Evolutionary conservation across 2,113 vertebrate species (phyloP), one percentile per base, ranked within the genome.

Genomic region (Paraplagusia blochii): DNA sequence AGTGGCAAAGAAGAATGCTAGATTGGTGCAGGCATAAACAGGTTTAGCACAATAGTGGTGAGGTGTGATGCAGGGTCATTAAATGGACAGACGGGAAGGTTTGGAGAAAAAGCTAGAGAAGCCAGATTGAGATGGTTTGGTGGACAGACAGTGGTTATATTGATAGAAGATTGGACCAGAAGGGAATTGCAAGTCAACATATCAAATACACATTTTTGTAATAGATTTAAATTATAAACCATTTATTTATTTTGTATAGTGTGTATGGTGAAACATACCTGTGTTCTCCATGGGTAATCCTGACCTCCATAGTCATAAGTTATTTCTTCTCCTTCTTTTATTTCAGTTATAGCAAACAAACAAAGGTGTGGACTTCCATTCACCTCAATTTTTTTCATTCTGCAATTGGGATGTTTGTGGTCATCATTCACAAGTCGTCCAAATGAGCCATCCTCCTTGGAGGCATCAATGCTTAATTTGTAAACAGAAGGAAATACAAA

Each of bases 231-330:
- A 29, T 29, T 29, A 2, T 29, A 29, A 29, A 29, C 22, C 22
- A 29, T 42, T 11, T 9, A 38, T 38, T 2, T 9, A 11, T 38
- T 38, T 9, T 7, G 3, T 5, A 11, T 9, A 5, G 16, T 1
- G 3, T 18, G 15, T 45, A 11, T 18, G 18, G 45, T 47, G 45
- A 11, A 47, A 50, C 48, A 35, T 50, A 50, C 48, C 15, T 35
- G 22, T 50, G 9, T 50, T 50, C 48, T 34, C 48, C 29, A 50
- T 15, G 48, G 48, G 48, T 13, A 50, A 29, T 50, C 47, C 33
- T 49, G 22, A n/a, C 29, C 48, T 50, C 33, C 33, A 10, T 50
- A 50, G 9, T 35, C 48, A 10, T 50, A 49, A 7, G n/a, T 35
- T 8, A 50, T 50, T 35, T 50, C 48, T 35, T 50, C 48, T 35